Conservation (phyloP, 2,113 vertebrate genomes). For the Rhea americana region DNA sequence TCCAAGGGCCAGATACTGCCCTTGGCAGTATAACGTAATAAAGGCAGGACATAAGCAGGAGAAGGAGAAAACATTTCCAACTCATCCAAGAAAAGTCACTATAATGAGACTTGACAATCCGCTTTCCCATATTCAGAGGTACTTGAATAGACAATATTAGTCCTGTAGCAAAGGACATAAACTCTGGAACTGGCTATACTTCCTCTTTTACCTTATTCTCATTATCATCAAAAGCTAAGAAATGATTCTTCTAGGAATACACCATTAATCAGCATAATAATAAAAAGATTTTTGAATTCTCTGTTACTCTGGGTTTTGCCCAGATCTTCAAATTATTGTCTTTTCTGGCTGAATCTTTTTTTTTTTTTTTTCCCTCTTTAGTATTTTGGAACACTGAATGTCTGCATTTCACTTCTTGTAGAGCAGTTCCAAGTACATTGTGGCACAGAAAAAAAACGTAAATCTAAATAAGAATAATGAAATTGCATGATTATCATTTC, state of each 20-base stretch:
- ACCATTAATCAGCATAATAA: neutral
- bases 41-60: slow-evolving; percentile 16
- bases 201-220: neutral
- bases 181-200: neutral
- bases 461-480: slow-evolving; percentile 21
- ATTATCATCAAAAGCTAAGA: neutral
- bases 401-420: neutral
- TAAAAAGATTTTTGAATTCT: neutral
- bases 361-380: neutral
- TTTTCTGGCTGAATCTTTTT: neutral
- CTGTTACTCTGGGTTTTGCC: neutral
- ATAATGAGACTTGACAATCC: neutral
- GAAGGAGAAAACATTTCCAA: slow-evolving; percentile 38
- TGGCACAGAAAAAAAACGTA: neutral
- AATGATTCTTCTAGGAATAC: neutral
- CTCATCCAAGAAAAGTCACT: neutral
- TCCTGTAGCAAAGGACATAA: neutral
- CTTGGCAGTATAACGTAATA: slow-evolving; percentile 43
- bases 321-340: neutral
- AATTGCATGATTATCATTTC: slow-evolving; percentile 29
- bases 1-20: slow-evolving; percentile 37
- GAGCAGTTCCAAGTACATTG: neutral
- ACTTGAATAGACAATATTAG: neutral
- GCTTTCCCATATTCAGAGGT: neutral
- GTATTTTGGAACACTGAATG: neutral